A percentile compares a stretch with the other conserved stretches of the same genome.
Conservation (phyloP, 2,113 vertebrate species). For the Trematocara marginatum region DNA sequence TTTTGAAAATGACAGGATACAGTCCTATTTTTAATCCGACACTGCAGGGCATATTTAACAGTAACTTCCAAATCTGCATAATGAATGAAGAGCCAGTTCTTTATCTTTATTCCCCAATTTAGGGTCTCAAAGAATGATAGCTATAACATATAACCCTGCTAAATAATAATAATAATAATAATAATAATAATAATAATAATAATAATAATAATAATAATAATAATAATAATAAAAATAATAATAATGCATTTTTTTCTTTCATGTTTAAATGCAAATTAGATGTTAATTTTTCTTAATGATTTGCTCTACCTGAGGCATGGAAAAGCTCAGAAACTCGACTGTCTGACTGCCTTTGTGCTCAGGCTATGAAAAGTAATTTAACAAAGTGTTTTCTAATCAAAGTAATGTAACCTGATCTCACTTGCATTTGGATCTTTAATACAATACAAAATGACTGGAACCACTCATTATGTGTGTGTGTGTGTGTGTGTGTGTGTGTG, state of each 20-base stretch:
- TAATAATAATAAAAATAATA: not conserved
- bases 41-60: slow-evolving; percentile 83
- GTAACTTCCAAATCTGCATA: slow-evolving; percentile 83
- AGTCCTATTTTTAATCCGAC: slow-evolving; percentile 80
- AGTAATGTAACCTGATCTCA: slow-evolving; percentile 61
- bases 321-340: slow-evolving; percentile 56
- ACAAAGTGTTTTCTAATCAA: slow-evolving; percentile 73
- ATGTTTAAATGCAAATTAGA: slow-evolving; percentile 71
- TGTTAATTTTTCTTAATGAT: slow-evolving; percentile 75
- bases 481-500: not conserved
- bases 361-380: slow-evolving; percentile 75
- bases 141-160: not conserved
- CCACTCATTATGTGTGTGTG: not conserved
- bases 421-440: slow-evolving; percentile 47
- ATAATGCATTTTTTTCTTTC: slow-evolving; percentile 10
- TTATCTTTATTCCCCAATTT: slow-evolving; percentile 61
- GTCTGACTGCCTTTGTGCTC: slow-evolving; percentile 67
- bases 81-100: slow-evolving; percentile 78
- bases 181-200: not conserved
- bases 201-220: not conserved
- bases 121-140: slow-evolving; percentile 29
- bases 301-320: slow-evolving; percentile 66
- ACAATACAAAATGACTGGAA: not conserved
- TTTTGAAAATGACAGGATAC: slow-evolving; percentile 62
- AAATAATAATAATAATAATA: not conserved